Base-by-base conservation (phyloP, 1,140 invertebrate genomes). In the Sarcophaga peregrina region DNA sequence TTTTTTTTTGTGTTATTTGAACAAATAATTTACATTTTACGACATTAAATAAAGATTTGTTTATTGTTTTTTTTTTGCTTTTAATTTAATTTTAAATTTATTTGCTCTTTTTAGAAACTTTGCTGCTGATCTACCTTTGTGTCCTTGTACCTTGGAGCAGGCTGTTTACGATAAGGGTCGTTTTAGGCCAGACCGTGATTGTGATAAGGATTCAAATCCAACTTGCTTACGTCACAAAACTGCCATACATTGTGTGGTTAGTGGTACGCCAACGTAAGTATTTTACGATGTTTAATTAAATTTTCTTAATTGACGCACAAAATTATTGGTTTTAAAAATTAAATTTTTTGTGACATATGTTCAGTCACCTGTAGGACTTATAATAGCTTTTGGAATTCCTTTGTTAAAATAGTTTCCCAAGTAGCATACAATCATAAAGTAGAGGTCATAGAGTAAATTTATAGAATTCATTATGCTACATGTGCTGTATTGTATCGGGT, bases 91-190 rank as follows among this genome's bases (percentile, higher is more conserved):
- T n/a, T n/a, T n/a, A 15, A 58, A 58, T 58, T 58, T 58, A 7
- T 20, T 68, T 20, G 5, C 7, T 68, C 0, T 46, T 37, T 89
- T 92, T 52, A 97, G 97, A 90, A 97, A 97, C 90, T 98, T 97
- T 88, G 96, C 97, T 6, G 93, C 95, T 7, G 95, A 97, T 90
- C 90, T 96, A 13, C 93, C 94, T 10, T 92, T 97, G 15, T 99
- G 98, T 88, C 98, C 98, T 0, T 99, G 98, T 88, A 97, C 94
- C 0, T 85, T 99, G 82, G 93, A 96, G 84, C 98, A 99, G 86
- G 98, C 97, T 0, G 88, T 98, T 1, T 91, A 95, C 50, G 98
- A 99, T 87, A 96, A 97, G 89, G 98, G 98, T 10, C 93, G 97
- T 15, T 99, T 95, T 89, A 92, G 97, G 84, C 96, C 98, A 0